Percentiles rank a stretch among this genome's conserved stretches.
Conservation (phyloP, 2,888 invertebrate species). For the Netelia melanura region DNA sequence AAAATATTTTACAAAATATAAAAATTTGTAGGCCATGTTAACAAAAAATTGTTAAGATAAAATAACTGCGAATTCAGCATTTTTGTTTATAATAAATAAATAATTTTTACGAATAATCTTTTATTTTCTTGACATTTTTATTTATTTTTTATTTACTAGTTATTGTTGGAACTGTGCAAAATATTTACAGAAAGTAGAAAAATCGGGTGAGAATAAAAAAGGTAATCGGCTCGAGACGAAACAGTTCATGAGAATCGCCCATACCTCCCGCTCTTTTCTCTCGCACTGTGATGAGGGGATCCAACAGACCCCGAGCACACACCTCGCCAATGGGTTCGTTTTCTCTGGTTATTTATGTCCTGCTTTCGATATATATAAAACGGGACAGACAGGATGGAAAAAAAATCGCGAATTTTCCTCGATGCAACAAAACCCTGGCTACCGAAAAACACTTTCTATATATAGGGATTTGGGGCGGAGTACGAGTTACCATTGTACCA, state of each 20-base stretch:
- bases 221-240: not conserved
- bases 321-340: constrained; percentile 57
- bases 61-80: not conserved
- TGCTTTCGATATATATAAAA: constrained; percentile 39
- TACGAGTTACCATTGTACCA: constrained; percentile 32
- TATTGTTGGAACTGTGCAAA: not conserved
- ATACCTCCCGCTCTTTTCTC: not conserved
- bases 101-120: not conserved
- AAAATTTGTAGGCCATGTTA: no score
- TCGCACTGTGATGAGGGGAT: constrained; percentile 7
- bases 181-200: not conserved
- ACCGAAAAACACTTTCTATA: not conserved
- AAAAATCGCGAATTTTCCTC: constrained; percentile 45
- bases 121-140: not conserved
- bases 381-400: not conserved
- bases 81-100: not conserved
- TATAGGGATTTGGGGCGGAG: not conserved
- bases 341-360: constrained; percentile 67
- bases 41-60: no score
- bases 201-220: not conserved
- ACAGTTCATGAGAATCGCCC: not conserved
- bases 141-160: not conserved
- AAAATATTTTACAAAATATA: no score
- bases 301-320: constrained; percentile 43
- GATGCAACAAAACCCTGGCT: constrained; percentile 46